Conservation (phyloP, 2,797 vertebrate genomes). For the Aldrovandia affinis region DNA sequence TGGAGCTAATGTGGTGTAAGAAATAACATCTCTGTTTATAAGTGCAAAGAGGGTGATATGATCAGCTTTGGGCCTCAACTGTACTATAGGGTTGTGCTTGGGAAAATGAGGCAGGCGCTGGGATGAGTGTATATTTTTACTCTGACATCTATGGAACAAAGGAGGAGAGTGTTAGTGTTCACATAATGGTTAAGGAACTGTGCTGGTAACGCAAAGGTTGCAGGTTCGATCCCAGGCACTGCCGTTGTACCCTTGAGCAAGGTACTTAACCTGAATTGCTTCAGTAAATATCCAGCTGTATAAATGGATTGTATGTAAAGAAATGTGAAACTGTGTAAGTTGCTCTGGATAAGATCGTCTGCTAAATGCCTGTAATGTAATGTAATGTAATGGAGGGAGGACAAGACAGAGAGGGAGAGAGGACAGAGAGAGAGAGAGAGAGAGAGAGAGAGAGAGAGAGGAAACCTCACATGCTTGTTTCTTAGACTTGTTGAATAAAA, state of each 20-base stretch:
- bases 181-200: too few relatives aligned
- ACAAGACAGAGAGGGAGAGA: not conserved
- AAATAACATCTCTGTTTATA: not conserved
- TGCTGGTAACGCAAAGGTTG: too few relatives aligned
- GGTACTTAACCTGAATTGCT: too few relatives aligned
- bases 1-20: not conserved
- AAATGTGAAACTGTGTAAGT: too few relatives aligned
- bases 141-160: not conserved
- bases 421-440: not conserved
- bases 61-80: slow-evolving; percentile 4
- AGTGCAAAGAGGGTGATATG: not conserved
- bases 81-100: not conserved
- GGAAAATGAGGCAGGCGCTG: not conserved
- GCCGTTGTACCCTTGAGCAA: too few relatives aligned
- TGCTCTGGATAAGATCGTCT: too few relatives aligned
- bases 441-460: not conserved
- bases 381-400: not conserved
- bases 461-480: not conserved
- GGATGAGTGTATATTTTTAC: slow-evolving; percentile 20
- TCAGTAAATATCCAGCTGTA: too few relatives aligned
- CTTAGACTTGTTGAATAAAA: not conserved
- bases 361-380: too few relatives aligned
- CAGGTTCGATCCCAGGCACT: too few relatives aligned
- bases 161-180: not conserved
- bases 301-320: too few relatives aligned